Conservation (phyloP, 2,888 invertebrate genomes). For the Poecilus cupreus region DNA sequence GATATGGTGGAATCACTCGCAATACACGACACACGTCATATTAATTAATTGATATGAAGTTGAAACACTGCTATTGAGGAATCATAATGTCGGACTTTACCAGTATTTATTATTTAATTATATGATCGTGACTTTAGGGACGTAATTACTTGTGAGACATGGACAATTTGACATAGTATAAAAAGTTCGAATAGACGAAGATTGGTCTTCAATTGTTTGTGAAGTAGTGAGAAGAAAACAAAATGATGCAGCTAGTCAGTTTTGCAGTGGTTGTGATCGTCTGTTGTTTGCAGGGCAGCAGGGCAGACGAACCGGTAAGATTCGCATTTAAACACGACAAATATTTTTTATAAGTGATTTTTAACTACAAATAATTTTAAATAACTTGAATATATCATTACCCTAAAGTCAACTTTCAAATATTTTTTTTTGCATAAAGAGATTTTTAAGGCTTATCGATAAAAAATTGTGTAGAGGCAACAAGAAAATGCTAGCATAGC, state of each 20-base stretch:
- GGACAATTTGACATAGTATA: neutral
- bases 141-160: neutral
- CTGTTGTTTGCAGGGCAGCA: neutral
- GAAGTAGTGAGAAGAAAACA: neutral
- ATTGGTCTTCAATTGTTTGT: neutral
- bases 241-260: neutral
- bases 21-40: neutral
- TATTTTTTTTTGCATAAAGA: no score
- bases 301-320: constrained; percentile 2
- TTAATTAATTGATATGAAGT: constrained; percentile 20
- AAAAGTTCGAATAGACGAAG: neutral
- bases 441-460: no score
- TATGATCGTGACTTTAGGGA: neutral
- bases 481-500: no score
- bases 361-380: no score
- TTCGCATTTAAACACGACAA: no score
- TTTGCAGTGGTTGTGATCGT: neutral
- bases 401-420: no score
- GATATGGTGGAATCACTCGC: no score
- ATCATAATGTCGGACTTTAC: neutral
- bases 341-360: no score
- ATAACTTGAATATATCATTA: no score
- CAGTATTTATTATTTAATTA: constrained; percentile 37
- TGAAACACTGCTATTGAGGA: constrained; percentile 9
- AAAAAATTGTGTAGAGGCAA: no score